Base-by-base conservation (phyloP, 1,140 invertebrate genomes). In the Papilio aristodemus region DNA sequence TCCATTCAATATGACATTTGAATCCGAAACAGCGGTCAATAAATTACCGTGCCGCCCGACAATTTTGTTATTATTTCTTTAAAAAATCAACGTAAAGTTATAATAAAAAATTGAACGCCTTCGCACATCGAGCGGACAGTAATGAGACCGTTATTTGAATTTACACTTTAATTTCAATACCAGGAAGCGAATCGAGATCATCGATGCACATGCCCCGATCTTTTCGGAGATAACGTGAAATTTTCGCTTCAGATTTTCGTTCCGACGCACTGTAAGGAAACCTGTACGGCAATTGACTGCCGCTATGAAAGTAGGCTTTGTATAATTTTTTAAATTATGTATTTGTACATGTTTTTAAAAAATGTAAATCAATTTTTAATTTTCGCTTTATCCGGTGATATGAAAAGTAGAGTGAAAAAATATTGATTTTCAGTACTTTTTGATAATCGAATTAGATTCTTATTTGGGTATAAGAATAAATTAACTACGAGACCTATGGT, bases 1-100 rank as follows among this genome's bases (percentile, higher is more conserved):
- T 66, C 39, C 63, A 66, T 66, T 66, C 63, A 66, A 66, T 66
- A 66, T 50, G 63, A 66, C 63, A 66, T 66, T 66, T 66, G 63
- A 66, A 66, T 66, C 39, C 39, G 13, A 50, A 66, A 66, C 63
- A 66, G 27, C 22, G 41, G 63, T 41, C 63, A 25, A 66, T 66
- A 66, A 66, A 66, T 66, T 66, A 66, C 14, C 10, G 1, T 17
- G 63, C 25, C 13, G 27, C 27, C 39, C 63, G 50, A 66, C 41
- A 66, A 66, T 66, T 66, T 66, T 50, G 63, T 27, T 66, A 32
- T 46, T 46, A 37, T 60, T 60, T 38, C 46, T 46, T 46, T 46
- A 46, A 46, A 50, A 22, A 50, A 50, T 22, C 19, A 50, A 50
- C 19, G 8, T 19, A 43, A 50, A 32, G 6, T 32, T n/a, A 32